phyloP scores from a whole-genome alignment of 2,888 invertebrate species.

The Spialia ferax region DNA sequence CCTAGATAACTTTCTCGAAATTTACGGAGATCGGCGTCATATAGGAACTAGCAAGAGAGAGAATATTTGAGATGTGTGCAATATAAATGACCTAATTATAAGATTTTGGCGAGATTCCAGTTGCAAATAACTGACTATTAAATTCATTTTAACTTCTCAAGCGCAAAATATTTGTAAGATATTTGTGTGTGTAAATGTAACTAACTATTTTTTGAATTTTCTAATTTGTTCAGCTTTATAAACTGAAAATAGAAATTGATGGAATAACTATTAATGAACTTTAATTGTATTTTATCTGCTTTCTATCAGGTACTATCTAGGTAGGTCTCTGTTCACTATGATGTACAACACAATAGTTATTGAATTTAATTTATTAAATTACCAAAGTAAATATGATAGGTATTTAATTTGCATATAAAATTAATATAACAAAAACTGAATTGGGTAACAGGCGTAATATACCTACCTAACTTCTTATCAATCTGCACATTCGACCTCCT shows the following conservation, averaged over 20 bases:
- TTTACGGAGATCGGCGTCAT: conserved; percentile 9
- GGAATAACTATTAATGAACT: not conserved
- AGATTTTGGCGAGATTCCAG: conserved; percentile 70
- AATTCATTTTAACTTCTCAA: conserved; percentile 53
- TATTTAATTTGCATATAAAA: too few relatives aligned
- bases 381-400: too few relatives aligned
- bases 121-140: conserved; percentile 61
- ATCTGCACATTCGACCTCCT: conserved; percentile 1
- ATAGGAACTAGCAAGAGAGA: conserved; percentile 25
- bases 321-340: too few relatives aligned
- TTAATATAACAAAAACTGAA: not conserved
- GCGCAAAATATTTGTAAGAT: conserved; percentile 15
- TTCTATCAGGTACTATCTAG: not conserved
- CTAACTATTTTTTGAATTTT: too few relatives aligned
- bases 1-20: conserved; percentile 7
- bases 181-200: not conserved
- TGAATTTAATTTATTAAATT: not conserved
- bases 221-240: not conserved
- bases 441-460: not conserved
- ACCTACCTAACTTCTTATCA: not conserved
- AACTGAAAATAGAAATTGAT: not conserved
- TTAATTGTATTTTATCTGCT: not conserved
- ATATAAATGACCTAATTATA: conserved; percentile 73
- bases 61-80: conserved; percentile 63
- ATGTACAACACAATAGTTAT: not conserved